Base-by-base conservation (phyloP, 2,888 invertebrate genomes). In the Lithophane semibrunnea region DNA sequence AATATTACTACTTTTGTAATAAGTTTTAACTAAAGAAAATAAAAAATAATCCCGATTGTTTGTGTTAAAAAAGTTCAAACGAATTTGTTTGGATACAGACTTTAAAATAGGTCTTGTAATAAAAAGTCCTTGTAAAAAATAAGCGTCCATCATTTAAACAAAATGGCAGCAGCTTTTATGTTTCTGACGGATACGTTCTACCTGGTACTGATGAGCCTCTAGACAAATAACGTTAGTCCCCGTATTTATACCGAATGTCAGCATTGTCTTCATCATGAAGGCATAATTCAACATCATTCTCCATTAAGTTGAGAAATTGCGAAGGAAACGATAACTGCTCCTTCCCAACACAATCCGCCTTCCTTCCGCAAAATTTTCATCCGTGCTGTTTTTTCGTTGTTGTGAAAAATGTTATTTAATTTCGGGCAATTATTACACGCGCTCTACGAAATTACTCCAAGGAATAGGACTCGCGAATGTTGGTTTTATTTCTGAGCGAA, bases 321-420 rank as follows among this genome's bases (percentile, higher is more conserved):
- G 90, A 91, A 92, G 91, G 92, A 92, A 94, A 94, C 92, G 93
- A 94, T 93, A 92, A 93, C 92, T 93, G 91, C 92, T 93, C 91
- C 92, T 93, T 91, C 86, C 90, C 89, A 91, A 90, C 92, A 91
- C 91, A 94, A 93, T 94, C 92, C 92, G 90, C 91, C 87, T 91
- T 93, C 92, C 91, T 91, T 91, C 92, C 91, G 88, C 91, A 91
- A 92, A 93, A 93, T 94, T 94, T 94, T 91, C 93, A 92, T 93
- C 92, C 92, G 89, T 92, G 91, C 92, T 93, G 93, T 94, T 95
- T 94, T 94, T 94, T 94, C 83, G 85, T 83, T 95, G 94, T 95
- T 94, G 94, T 95, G 94, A 95, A 95, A 94, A 95, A 94, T 96
- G 92, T 95, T 95, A 96, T 96, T 96, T 96, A 96, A 96, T 96